Percentiles rank a stretch among this genome's conserved stretches.
These are phyloP conservation scores for Rhynchomys soricoides DNA, from an alignment of 2,113 vertebrate species.

Conservation along the genomic window DNA sequence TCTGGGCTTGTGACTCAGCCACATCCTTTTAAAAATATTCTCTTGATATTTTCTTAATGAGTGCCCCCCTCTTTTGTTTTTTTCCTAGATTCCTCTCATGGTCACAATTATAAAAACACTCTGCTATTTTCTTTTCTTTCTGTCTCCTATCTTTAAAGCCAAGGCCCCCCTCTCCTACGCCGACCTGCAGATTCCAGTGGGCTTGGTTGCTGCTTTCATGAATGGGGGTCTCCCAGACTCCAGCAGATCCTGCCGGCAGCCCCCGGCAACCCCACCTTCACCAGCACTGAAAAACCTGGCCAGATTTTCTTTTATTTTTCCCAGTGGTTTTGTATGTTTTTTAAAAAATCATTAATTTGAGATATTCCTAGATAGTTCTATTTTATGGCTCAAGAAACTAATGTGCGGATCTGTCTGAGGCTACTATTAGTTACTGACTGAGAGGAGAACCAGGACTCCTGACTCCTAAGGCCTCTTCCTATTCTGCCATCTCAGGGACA, in stretches of 20 bases:
- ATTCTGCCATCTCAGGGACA: not conserved
- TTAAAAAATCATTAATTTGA: not conserved
- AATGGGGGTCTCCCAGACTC: not conserved
- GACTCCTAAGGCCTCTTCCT: not conserved
- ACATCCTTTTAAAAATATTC: not conserved
- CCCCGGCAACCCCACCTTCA: accelerated
- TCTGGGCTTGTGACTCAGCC: not conserved
- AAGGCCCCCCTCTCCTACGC: not conserved
- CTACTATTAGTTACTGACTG: not conserved
- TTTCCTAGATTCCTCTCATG: not conserved
- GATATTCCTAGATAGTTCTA: not conserved
- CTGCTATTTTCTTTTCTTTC: not conserved
- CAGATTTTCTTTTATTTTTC: not conserved
- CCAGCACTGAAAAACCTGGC: accelerated
- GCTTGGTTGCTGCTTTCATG: accelerated
- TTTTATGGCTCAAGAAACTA: not conserved
- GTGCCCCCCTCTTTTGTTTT: too few relatives aligned
- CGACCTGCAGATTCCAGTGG: not conserved
- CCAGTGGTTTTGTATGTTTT: not conserved
- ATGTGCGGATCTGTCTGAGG: not conserved
- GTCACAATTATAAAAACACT: not conserved
- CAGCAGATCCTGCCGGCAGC: accelerated
- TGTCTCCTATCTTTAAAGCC: too few relatives aligned
- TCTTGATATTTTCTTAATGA: not conserved
- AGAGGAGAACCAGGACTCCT: not conserved